Evolutionary conservation across 35 echinoderm and acorn worm genomes (phyloP).

Genomic region (Ptychodera flava): DNA sequence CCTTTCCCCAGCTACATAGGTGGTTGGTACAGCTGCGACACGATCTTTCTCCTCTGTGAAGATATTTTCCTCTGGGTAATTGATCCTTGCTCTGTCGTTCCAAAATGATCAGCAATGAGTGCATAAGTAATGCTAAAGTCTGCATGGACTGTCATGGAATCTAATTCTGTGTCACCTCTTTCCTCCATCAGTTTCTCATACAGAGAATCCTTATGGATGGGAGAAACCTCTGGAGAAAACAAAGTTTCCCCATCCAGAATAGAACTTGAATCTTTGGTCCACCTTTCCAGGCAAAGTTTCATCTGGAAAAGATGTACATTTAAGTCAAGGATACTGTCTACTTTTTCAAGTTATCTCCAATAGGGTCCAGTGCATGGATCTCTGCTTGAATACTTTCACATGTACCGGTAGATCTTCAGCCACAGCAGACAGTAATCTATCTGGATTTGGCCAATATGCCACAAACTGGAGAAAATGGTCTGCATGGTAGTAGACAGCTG

Average conservation of each 20-base stretch:
- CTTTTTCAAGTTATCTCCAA: slow-evolving; percentile 12
- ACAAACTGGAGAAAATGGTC: slow-evolving; percentile 39
- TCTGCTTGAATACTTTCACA: slow-evolving; percentile 18
- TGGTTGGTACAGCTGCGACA: slow-evolving; percentile 34
- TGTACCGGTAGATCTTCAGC: slow-evolving; percentile 23
- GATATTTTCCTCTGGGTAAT: slow-evolving; percentile 24
- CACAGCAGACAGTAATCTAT: slow-evolving; percentile 32
- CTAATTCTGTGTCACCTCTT: slow-evolving; percentile 7
- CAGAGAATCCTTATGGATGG: slow-evolving; percentile 16
- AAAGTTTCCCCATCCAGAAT: slow-evolving; percentile 28
- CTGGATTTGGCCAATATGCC: slow-evolving; percentile 15
- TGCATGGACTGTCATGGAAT: slow-evolving; percentile 35
- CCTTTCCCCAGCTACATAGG: slow-evolving; percentile 37
- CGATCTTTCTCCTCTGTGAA: not conserved
- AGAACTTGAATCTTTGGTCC: slow-evolving; percentile 18
- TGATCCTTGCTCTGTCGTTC: slow-evolving; percentile 42
- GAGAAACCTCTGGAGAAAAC: not conserved
- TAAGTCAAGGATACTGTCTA: slow-evolving; percentile 23
- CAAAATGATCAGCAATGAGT: slow-evolving; percentile 42
- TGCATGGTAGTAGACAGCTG: slow-evolving; percentile 20
- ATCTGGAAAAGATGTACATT: slow-evolving; percentile 5
- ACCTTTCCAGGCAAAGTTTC: slow-evolving; percentile 11
- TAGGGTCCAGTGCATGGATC: slow-evolving; percentile 34
- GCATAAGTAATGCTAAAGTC: slow-evolving; percentile 22
- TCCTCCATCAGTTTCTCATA: slow-evolving; percentile 10